Percentiles rank a stretch among this genome's conserved stretches.
These are phyloP conservation scores for Drosophila maculinotata DNA, from an alignment of 2,888 invertebrate species.

Conservation along the genomic window DNA sequence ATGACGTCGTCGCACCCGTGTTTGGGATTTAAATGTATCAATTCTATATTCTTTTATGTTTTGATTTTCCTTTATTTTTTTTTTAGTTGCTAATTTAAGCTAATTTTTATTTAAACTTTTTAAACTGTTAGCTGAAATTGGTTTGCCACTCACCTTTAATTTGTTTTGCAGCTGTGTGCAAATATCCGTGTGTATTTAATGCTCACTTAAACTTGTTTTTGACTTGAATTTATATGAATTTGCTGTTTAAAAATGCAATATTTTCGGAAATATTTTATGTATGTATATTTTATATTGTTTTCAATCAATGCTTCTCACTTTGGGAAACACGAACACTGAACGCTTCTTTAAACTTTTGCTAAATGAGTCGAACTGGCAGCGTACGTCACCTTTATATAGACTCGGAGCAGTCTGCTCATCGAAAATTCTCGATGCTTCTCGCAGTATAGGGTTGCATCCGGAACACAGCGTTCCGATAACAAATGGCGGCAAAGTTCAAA, in stretches of 20 bases:
- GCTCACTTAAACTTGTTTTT: constrained; percentile 10
- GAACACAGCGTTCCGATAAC: constrained; percentile 24
- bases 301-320: constrained; percentile 11
- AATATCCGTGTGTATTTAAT: neutral
- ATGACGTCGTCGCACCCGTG: constrained; percentile 29
- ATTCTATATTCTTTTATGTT: constrained; percentile 13
- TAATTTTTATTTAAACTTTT: too few species aligned
- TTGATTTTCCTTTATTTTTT: constrained; percentile 3
- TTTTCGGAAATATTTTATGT: constrained; percentile 12
- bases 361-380: constrained; percentile 15
- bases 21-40: constrained; percentile 17
- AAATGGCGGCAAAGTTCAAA: constrained; percentile 19
- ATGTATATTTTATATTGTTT: too few species aligned
- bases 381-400: constrained; percentile 57
- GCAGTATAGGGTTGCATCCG: constrained; percentile 60
- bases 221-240: constrained; percentile 11
- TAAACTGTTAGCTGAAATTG: too few species aligned
- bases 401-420: constrained; percentile 45
- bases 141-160: constrained; percentile 43
- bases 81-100: constrained; percentile 31
- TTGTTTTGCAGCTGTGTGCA: constrained; percentile 39
- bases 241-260: constrained; percentile 8
- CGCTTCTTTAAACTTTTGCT: constrained; percentile 22
- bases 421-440: constrained; percentile 73
- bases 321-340: constrained; percentile 9